phyloP scores from a whole-genome alignment of 2,888 invertebrate species.

The Drosophila peninsularis region DNA sequence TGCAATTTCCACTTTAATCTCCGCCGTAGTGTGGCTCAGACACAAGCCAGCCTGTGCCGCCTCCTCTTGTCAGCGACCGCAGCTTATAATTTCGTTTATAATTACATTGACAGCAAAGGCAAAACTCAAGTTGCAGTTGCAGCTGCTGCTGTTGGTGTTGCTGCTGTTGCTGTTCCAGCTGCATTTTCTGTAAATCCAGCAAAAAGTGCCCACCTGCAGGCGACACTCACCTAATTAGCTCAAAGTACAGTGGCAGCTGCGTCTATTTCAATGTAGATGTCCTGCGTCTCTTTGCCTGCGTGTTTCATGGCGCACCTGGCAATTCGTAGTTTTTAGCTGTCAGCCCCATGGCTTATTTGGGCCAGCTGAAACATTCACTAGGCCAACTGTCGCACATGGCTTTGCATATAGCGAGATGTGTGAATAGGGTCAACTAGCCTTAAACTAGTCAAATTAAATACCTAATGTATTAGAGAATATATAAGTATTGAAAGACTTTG shows the following conservation, averaged over 20 bases:
- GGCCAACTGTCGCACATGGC: slow-evolving; percentile 5
- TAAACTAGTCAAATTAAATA: no score
- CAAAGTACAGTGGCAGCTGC: slow-evolving; percentile 41
- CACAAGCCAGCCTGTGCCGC: slow-evolving; percentile 7
- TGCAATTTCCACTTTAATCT: slow-evolving; percentile 81
- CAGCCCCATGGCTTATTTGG: slow-evolving; percentile 30
- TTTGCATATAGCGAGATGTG: neutral
- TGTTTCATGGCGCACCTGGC: slow-evolving; percentile 12
- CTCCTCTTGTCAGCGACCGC: slow-evolving; percentile 49
- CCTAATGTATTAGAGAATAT: no score
- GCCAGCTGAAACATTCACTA: slow-evolving; percentile 40
- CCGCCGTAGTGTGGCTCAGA: slow-evolving; percentile 50
- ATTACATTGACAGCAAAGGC: slow-evolving; percentile 66
- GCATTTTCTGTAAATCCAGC: slow-evolving; percentile 37
- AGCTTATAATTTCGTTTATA: slow-evolving; percentile 79
- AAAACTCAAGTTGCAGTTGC: slow-evolving; percentile 43
- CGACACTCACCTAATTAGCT: slow-evolving; percentile 74
- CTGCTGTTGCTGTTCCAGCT: slow-evolving; percentile 27
- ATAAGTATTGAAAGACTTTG: no score
- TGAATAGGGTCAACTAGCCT: neutral
- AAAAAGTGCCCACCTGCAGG: slow-evolving; percentile 65
- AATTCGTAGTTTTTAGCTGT: slow-evolving; percentile 24
- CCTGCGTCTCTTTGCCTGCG: neutral
- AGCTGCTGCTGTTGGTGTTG: slow-evolving; percentile 10
- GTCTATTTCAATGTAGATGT: slow-evolving; percentile 31